These are phyloP conservation scores for Phortica magna DNA, from an alignment of 2,888 invertebrate genomes.

Conservation along the genomic window DNA sequence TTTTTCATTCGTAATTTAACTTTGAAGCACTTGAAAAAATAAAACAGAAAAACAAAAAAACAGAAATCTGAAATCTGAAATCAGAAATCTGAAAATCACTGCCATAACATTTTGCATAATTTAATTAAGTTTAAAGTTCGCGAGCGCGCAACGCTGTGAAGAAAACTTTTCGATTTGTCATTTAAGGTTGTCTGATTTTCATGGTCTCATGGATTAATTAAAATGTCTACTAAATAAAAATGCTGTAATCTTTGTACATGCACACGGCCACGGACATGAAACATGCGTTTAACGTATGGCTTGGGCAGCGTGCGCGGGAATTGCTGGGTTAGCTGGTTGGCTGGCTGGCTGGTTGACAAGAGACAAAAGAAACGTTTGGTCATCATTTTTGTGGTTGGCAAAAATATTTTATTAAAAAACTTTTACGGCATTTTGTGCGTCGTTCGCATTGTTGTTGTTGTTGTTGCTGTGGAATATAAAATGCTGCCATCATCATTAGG, in stretches of 20 bases:
- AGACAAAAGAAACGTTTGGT: constrained; percentile 27
- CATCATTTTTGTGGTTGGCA: constrained; percentile 22
- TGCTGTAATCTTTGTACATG: constrained; percentile 23
- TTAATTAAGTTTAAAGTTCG: constrained; percentile 14
- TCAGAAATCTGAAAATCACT: background rate
- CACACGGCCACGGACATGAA: constrained; percentile 22
- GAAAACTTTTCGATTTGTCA: constrained; percentile 28
- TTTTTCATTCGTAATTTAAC: constrained; percentile 3
- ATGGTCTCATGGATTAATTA: constrained; percentile 24
- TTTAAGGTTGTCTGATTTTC: constrained; percentile 17
- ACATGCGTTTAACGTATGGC: background rate
- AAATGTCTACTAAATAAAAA: constrained; percentile 32
- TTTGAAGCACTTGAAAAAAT: constrained; percentile 5
- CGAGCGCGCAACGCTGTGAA: background rate
- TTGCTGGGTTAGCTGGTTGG: background rate
- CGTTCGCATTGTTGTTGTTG: constrained; percentile 12
- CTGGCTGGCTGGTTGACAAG: constrained; percentile 9
- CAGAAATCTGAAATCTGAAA: background rate
- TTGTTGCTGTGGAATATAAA: constrained; percentile 19
- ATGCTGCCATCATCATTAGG: constrained; percentile 33
- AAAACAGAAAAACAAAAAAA: background rate
- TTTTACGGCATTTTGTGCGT: background rate
- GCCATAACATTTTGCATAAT: background rate
- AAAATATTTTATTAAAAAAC: constrained; percentile 33
- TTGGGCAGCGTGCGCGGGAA: background rate